Evolutionary conservation across 2,113 vertebrate species (phyloP).

Genomic region (Nothoprocta pentlandii): DNA sequence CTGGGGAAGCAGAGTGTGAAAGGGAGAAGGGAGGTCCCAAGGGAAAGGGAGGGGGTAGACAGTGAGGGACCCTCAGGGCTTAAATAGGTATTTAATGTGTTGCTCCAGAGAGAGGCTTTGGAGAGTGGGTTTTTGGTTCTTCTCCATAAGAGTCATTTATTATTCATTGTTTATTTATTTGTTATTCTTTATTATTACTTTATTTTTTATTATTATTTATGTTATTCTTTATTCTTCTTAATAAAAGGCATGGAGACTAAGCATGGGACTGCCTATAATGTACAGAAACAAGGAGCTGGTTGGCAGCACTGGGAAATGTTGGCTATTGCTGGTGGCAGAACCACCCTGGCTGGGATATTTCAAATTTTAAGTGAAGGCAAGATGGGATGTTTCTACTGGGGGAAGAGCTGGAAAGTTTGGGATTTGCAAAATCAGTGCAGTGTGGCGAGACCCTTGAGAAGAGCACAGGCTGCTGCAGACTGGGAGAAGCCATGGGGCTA

Average conservation of each 20-base stretch:
- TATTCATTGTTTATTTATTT: background rate
- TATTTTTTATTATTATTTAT: background rate
- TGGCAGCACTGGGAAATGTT: background rate
- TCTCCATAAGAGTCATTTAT: background rate
- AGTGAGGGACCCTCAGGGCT: background rate
- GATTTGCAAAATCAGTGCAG: background rate
- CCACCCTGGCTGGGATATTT: background rate
- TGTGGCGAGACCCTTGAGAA: background rate
- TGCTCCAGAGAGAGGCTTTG: background rate
- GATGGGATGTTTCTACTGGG: background rate
- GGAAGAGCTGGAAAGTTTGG: background rate
- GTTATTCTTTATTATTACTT: background rate
- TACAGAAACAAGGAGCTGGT: background rate
- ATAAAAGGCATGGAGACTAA: background rate
- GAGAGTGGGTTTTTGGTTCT: background rate
- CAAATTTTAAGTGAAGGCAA: background rate
- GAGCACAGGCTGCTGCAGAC: background rate
- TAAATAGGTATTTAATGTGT: background rate
- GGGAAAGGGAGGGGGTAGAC: background rate
- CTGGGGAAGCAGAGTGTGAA: background rate
- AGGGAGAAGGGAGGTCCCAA: background rate
- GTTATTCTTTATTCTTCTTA: background rate
- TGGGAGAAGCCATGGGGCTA: rapidly evolving
- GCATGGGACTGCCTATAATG: background rate
- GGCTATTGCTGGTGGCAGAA: background rate